Base-by-base conservation (phyloP, 2,113 vertebrate genomes). In the Corydoras maculifer region DNA sequence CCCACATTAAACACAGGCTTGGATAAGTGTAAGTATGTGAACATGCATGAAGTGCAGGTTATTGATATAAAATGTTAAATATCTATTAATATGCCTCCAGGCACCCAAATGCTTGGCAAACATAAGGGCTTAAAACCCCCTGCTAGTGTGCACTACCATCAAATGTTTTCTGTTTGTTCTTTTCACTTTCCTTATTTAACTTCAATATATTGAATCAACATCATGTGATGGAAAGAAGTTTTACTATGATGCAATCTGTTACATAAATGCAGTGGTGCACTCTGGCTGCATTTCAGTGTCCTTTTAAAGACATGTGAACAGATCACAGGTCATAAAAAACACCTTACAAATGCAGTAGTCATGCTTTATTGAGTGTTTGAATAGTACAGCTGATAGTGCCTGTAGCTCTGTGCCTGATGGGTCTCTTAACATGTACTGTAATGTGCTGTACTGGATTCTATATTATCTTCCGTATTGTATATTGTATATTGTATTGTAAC, bases 241-340 rank as follows among this genome's bases (percentile, higher is more conserved):
- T 65, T 35, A 35, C 71, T 65, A 70, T 73, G 58, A 70, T 66
- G 69, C 73, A 76, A 67, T 76, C 74, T 59, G 71, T 77, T 72
- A 72, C 72, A 69, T 71, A 68, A 74, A 76, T 12, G 60, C 50
- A 58, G 62, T 13, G 25, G 63, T 49, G 70, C 14, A 30, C 6
- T 29, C 68, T 74, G 78, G 75, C 71, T 55, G 12, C 5, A 57
- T 62, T 77, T 65, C 75, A 65, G 65, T 73, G 72, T 77, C 75
- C 78, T 79, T 79, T 77, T 57, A 58, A 49, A 75, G 78, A 25
- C 66, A 50, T 55, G 58, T 60, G 30, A 68, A 68, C 65, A 50
- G 68, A 60, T 69, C 50, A 51, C 13, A 35, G 65, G 63, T 43
- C 54, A 51, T 66, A 10, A 32, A 65, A 65, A 31, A 13, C 10